Evolutionary conservation across 1,140 invertebrate species (phyloP).

Genomic region (Grapholita molesta): DNA sequence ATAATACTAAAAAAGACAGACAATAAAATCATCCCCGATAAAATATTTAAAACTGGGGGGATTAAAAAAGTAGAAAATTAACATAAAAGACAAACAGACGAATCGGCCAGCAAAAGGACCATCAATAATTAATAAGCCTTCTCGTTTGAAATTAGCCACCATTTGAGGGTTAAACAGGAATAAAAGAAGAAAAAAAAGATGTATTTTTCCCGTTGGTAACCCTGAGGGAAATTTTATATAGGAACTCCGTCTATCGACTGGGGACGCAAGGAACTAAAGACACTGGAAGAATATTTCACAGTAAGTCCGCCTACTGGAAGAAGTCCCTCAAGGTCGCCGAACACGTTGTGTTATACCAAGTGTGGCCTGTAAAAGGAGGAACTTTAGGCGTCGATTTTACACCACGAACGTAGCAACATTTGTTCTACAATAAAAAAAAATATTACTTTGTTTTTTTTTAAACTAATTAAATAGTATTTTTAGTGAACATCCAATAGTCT

Average conservation of each 20-base stretch:
- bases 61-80: conserved; percentile 52
- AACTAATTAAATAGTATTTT: too few species aligned
- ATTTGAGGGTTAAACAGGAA: conserved; percentile 62
- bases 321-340: too few species aligned
- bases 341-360: too few species aligned
- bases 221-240: conserved; percentile 72
- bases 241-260: conserved; percentile 50
- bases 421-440: too few species aligned
- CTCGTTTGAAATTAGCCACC: conserved; percentile 62
- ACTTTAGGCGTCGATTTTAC: too few species aligned
- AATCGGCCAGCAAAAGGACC: conserved; percentile 42
- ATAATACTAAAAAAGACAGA: conserved; percentile 5
- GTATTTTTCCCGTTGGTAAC: conserved; percentile 38
- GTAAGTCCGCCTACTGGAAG: not conserved
- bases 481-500: too few species aligned
- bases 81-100: conserved; percentile 61
- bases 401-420: too few species aligned
- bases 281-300: conserved; percentile 30
- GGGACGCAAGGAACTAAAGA: conserved; percentile 28
- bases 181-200: conserved; percentile 55
- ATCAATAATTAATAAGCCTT: conserved; percentile 71
- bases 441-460: too few species aligned
- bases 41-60: conserved; percentile 37
- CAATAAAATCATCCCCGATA: conserved; percentile 38
- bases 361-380: too few species aligned